A percentile compares a stretch with the other conserved stretches of the same genome.
phyloP scores from a whole-genome alignment of 2,888 invertebrate genomes.

The Pseudococcus viburni region DNA sequence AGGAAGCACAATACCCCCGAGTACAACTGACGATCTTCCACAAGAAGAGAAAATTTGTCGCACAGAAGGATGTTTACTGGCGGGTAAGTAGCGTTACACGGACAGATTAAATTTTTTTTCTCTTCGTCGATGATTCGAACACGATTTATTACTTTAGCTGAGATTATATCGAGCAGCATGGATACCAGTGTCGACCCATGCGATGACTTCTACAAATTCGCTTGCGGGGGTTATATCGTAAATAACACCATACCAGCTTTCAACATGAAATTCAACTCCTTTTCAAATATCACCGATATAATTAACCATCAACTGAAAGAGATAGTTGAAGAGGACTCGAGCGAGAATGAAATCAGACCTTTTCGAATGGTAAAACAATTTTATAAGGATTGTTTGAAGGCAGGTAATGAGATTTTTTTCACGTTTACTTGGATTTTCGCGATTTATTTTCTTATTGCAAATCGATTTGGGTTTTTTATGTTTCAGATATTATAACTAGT shows the following conservation, averaged over 20 bases:
- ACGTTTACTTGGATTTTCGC: not conserved
- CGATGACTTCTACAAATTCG: conserved; percentile 46
- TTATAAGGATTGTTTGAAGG: conserved; percentile 41
- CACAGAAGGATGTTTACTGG: not conserved
- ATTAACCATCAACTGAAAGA: conserved; percentile 23
- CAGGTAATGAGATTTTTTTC: conserved; percentile 29
- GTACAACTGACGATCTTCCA: not conserved
- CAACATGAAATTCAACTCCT: conserved; percentile 43
- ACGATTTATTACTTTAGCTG: conserved; percentile 25
- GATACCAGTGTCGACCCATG: conserved; percentile 48
- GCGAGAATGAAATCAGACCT: conserved; percentile 17
- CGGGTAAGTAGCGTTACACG: not conserved
- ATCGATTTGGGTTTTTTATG: not conserved
- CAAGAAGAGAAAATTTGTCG: conserved; percentile 24
- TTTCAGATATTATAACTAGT: conserved; percentile 43
- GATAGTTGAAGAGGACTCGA: conserved; percentile 8
- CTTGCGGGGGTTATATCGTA: conserved; percentile 43
- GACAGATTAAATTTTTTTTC: not conserved
- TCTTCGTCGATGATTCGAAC: not conserved
- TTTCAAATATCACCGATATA: conserved; percentile 46
- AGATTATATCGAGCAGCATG: conserved; percentile 41
- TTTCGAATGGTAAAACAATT: conserved; percentile 46
- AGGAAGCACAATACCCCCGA: conserved; percentile 19
- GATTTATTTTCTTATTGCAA: not conserved
- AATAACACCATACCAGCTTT: conserved; percentile 39